Conservation (phyloP, 1,140 invertebrate genomes). For the Saccostrea glomerata region DNA sequence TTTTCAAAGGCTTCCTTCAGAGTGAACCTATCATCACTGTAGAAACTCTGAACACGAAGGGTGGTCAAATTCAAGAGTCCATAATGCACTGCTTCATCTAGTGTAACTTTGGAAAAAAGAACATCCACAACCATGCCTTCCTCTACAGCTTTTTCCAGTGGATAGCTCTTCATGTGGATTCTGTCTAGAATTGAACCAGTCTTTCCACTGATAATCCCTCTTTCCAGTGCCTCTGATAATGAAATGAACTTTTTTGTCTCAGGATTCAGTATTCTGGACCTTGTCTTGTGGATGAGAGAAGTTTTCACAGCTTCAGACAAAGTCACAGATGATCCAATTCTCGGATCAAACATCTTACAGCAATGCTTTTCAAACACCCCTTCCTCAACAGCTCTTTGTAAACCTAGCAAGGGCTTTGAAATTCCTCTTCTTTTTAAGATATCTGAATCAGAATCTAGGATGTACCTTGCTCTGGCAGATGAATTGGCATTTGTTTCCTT, state of each 20-base stretch:
- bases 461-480: conserved; percentile 43
- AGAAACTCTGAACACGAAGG: conserved; percentile 89
- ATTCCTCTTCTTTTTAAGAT: conserved; percentile 82
- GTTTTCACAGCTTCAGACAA: conserved; percentile 87
- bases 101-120: conserved; percentile 81
- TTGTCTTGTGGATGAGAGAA: conserved; percentile 83
- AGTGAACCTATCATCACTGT: conserved; percentile 85
- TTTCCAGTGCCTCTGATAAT: conserved; percentile 90
- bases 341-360: conserved; percentile 89
- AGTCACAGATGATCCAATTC: conserved; percentile 88
- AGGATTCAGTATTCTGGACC: conserved; percentile 89
- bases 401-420: conserved; percentile 85
- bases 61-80: conserved; percentile 90
- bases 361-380: conserved; percentile 79
- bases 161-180: conserved; percentile 87
- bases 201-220: conserved; percentile 91
- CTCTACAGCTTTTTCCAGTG: conserved; percentile 88
- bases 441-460: conserved; percentile 47
- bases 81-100: conserved; percentile 79
- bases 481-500: conserved; percentile 55
- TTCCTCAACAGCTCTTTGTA: conserved; percentile 80
- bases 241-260: conserved; percentile 80
- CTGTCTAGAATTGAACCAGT: conserved; percentile 86
- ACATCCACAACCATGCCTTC: conserved; percentile 88
- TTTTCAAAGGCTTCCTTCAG: conserved; percentile 84